A percentile compares a stretch with the other conserved stretches of the same genome.
Evolutionary conservation across 2,113 vertebrate species (phyloP).

Genomic region (Halcyon senegalensis): DNA sequence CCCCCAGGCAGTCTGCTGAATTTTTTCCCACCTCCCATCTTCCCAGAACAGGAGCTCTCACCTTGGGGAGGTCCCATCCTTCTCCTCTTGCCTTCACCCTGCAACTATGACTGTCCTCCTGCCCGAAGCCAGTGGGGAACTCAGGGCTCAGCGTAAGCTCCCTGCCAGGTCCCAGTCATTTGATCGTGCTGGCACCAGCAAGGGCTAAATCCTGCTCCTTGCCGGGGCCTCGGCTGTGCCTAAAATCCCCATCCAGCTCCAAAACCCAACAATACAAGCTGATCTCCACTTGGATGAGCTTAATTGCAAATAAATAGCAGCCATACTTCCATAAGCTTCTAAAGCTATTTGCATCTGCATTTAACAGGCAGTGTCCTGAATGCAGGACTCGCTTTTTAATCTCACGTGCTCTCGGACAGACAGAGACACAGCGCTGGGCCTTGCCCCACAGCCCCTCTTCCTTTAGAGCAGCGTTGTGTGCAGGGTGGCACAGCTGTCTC

Average conservation of each 20-base stretch:
- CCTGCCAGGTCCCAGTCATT: not conserved
- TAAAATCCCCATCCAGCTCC: not conserved
- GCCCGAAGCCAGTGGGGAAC: accelerated
- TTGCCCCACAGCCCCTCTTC: not conserved
- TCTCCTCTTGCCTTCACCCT: not conserved
- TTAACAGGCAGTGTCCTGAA: not conserved
- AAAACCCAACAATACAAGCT: not conserved
- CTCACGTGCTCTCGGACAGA: not conserved
- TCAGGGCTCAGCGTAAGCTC: not conserved
- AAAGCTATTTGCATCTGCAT: not conserved
- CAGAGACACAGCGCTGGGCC: not conserved
- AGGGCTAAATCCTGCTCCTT: not conserved
- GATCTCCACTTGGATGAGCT: not conserved
- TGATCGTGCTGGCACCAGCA: not conserved
- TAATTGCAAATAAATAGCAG: not conserved
- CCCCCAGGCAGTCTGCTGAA: not conserved
- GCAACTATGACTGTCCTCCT: not conserved
- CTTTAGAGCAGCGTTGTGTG: not conserved
- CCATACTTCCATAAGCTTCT: not conserved
- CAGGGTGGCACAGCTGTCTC: accelerated
- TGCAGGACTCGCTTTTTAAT: not conserved
- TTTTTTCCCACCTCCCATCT: not conserved
- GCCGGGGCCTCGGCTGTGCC: not conserved
- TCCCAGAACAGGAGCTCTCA: not conserved
- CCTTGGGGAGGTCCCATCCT: not conserved